Evolutionary conservation across 1,140 invertebrate species (phyloP).

Genomic region (Saccostrea glomerata): DNA sequence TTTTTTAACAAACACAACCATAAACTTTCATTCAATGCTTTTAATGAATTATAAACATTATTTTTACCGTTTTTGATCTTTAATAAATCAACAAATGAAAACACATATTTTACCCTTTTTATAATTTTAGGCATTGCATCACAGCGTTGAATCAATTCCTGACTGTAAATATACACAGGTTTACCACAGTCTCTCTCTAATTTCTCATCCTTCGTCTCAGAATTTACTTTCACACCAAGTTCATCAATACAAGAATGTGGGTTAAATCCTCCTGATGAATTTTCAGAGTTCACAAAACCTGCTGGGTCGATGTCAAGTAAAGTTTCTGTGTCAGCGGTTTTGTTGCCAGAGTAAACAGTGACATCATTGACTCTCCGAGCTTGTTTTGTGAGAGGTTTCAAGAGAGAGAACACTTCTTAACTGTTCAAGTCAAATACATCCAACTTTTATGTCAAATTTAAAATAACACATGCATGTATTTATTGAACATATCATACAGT

Average conservation of each 20-base stretch:
- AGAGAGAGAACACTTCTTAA: neutral
- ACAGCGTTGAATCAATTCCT: constrained; percentile 61
- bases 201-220: neutral
- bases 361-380: neutral
- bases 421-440: neutral
- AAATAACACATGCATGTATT: too few species aligned
- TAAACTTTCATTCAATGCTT: too few species aligned
- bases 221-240: neutral
- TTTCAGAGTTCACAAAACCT: too few species aligned
- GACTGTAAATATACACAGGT: constrained; percentile 65
- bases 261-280: too few species aligned
- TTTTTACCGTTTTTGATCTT: too few species aligned
- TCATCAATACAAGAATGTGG: too few species aligned
- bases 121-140: constrained; percentile 66
- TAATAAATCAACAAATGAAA: neutral
- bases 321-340: too few species aligned
- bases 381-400: neutral
- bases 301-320: too few species aligned
- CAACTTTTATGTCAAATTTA: neutral
- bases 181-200: constrained; percentile 36
- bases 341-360: too few species aligned
- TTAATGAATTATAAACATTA: too few species aligned
- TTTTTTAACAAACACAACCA: too few species aligned
- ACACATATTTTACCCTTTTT: constrained; percentile 55
- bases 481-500: too few species aligned